Conservation (phyloP, 2,888 invertebrate species). For the Thyatira batis region DNA sequence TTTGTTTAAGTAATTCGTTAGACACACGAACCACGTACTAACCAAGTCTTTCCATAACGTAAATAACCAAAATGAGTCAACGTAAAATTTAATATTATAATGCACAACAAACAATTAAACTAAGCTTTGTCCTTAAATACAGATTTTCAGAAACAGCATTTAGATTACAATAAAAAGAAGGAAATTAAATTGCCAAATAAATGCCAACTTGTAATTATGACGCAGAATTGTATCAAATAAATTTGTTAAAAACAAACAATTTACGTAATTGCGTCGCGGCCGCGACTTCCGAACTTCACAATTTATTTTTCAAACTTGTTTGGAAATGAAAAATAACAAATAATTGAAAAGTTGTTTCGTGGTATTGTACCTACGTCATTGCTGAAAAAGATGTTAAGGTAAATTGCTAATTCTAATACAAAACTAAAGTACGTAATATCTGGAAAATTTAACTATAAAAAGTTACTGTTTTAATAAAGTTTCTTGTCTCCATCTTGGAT, state of each 20-base stretch:
- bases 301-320: constrained; percentile 3
- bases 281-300: constrained; percentile 3
- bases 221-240: background rate
- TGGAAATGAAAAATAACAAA: background rate
- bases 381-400: background rate
- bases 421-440: too few relatives aligned
- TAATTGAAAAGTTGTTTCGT: background rate
- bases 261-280: constrained; percentile 2
- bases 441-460: background rate
- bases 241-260: constrained; percentile 3
- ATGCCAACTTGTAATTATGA: constrained; percentile 1
- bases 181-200: constrained; percentile 1
- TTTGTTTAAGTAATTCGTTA: background rate
- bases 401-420: background rate
- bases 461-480: too few relatives aligned
- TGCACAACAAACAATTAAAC: background rate
- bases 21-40: background rate
- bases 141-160: background rate
- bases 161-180: background rate
- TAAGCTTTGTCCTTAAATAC: background rate
- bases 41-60: background rate
- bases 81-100: background rate
- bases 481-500: too few relatives aligned
- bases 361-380: background rate
- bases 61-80: background rate